Base-by-base conservation (phyloP, 1,140 invertebrate species). In the Galleria mellonella region DNA sequence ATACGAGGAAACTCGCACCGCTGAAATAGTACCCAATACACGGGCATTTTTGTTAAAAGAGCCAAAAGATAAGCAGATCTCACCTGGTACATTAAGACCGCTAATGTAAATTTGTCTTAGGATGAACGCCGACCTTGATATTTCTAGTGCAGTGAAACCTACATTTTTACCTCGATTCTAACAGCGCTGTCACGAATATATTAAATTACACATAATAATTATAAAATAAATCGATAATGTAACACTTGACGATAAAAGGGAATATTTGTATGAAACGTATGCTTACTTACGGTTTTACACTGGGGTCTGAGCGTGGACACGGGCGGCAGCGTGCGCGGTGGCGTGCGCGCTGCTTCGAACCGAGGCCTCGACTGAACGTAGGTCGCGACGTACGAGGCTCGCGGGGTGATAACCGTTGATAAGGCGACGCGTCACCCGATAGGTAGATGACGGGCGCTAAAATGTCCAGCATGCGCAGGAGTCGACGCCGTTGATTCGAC, bases 341-440 rank as follows among this genome's bases (percentile, higher is more conserved):
- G 48, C 37, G 30, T 12, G 39, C 43, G 49, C 11, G 39, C 38
- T 36, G 50, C 7, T 44, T 9, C 38, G 49, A 51, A 52, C 49
- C 72, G 72, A 67, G 70, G 51, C 50, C 72, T 69, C 72, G 35
- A 37, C 35, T 37, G 55, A 52, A 6, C 17, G 17, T 23, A 36
- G 38, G 23, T 32, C 35, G 39, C 43, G 52, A 47, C 47, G 31
- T 17, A 38, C 49, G 58, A 59, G 75, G 68, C 69, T 72, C 62
- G 63, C 69, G 55, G 63, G 68, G 68, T 81, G 76, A 81, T 81
- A 79, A 77, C 71, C 62, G 57, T 37, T 81, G 76, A 81, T 81
- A 81, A 81, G 71, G 33, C 61, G 57, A 33, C 63, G 58, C 69
- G 71, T 74, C 71, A 76, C 51, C 65, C 14, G 51, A 43, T 23